Conservation (phyloP, 2,113 vertebrate species). For the Grus americana region DNA sequence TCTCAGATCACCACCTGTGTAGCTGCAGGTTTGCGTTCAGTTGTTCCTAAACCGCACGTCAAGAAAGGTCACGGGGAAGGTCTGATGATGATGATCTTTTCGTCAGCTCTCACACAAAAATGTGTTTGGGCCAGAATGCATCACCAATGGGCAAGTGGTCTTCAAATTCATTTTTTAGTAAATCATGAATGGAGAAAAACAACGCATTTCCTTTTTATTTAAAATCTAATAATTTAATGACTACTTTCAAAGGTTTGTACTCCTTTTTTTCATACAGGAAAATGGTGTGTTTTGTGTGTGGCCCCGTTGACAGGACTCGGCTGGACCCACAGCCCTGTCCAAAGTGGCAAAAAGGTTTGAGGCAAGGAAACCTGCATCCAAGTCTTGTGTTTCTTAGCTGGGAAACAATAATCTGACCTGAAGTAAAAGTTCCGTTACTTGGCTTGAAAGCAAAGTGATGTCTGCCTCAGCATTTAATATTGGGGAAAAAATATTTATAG, state of each 20-base stretch:
- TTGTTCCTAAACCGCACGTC: not conserved
- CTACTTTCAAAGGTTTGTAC: not conserved
- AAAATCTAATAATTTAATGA: not conserved
- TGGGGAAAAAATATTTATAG: not conserved
- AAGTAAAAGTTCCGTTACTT: not conserved
- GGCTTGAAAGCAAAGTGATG: not conserved
- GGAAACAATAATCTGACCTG: not conserved
- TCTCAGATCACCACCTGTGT: not conserved
- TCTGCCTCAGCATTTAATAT: not conserved
- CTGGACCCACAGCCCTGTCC: not conserved
- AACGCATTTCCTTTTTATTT: not conserved
- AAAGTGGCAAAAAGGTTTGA: not conserved
- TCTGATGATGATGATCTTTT: not conserved
- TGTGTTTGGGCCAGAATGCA: not conserved
- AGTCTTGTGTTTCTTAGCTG: not conserved
- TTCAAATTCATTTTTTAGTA: not conserved
- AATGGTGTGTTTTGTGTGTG: not conserved
- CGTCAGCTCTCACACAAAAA: not conserved
- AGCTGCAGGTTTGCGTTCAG: not conserved
- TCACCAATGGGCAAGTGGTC: not conserved
- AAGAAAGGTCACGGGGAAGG: not conserved
- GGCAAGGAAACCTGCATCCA: not conserved
- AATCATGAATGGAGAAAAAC: not conserved
- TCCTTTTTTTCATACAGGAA: not conserved
- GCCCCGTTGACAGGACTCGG: not conserved